Evolutionary conservation across 2,797 vertebrate species (phyloP).

Genomic region (Galagoides demidoff): DNA sequence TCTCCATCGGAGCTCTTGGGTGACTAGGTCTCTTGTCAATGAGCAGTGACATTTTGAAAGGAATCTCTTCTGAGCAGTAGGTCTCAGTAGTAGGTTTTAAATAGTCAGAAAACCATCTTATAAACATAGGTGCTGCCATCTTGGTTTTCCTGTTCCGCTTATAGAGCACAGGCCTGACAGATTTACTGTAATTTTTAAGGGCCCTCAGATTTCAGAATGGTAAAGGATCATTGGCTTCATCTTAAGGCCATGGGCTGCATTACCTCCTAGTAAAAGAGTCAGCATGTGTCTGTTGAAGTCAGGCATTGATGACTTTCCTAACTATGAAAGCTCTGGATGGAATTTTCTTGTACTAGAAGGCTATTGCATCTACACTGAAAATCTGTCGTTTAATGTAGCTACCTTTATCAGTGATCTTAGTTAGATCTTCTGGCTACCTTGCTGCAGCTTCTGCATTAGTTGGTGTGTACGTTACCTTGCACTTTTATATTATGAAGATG

Average conservation of each 20-base stretch:
- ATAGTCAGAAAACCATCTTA: neutral
- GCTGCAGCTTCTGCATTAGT: neutral
- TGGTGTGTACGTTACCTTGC: neutral
- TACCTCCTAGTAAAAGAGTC: neutral
- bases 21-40: neutral
- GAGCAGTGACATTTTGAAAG: neutral
- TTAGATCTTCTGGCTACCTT: neutral
- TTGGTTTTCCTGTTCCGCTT: neutral
- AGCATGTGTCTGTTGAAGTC: neutral
- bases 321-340: neutral
- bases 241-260: neutral
- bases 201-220: neutral
- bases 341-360: neutral
- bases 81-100: neutral
- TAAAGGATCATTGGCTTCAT: neutral
- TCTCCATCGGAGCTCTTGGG: neutral
- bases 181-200: neutral
- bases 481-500: neutral
- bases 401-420: neutral
- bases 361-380: neutral
- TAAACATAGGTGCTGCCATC: neutral
- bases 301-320: neutral
- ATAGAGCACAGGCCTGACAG: neutral
- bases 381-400: neutral
- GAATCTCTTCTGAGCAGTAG: neutral